Conservation (phyloP, 2,888 invertebrate species). For the Orthosia gothica region DNA sequence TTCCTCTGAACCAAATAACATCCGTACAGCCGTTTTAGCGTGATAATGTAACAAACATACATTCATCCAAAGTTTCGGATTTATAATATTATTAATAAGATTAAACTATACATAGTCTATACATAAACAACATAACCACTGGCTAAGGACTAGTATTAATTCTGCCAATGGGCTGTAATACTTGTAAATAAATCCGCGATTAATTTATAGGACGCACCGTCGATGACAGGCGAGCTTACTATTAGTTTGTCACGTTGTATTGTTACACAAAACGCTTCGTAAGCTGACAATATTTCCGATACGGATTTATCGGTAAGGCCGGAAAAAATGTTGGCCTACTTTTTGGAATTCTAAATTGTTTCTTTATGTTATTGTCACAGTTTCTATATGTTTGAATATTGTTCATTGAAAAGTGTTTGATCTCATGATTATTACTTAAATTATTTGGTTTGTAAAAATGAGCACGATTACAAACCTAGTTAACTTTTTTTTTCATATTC, state of each 20-base stretch:
- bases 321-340: background rate
- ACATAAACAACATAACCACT: slow-evolving; percentile 32
- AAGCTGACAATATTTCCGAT: slow-evolving; percentile 56
- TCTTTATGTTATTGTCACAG: no score
- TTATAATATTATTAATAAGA: no score
- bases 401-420: no score
- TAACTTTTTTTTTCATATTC: no score
- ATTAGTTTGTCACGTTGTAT: slow-evolving; percentile 57
- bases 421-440: no score
- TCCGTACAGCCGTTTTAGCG: no score
- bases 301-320: slow-evolving; percentile 32
- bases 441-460: no score
- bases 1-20: no score
- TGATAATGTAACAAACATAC: no score
- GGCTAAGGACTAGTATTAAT: slow-evolving; percentile 57
- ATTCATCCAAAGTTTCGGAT: no score
- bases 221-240: slow-evolving; percentile 46
- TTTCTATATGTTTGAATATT: no score
- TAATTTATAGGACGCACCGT: slow-evolving; percentile 55
- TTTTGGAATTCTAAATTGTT: slow-evolving; percentile 3
- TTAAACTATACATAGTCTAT: background rate
- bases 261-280: slow-evolving; percentile 51
- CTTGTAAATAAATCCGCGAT: slow-evolving; percentile 55
- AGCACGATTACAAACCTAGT: no score
- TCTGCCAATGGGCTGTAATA: slow-evolving; percentile 52